phyloP scores from a whole-genome alignment of 2,113 vertebrate genomes.

The Calidris pygmaea region DNA sequence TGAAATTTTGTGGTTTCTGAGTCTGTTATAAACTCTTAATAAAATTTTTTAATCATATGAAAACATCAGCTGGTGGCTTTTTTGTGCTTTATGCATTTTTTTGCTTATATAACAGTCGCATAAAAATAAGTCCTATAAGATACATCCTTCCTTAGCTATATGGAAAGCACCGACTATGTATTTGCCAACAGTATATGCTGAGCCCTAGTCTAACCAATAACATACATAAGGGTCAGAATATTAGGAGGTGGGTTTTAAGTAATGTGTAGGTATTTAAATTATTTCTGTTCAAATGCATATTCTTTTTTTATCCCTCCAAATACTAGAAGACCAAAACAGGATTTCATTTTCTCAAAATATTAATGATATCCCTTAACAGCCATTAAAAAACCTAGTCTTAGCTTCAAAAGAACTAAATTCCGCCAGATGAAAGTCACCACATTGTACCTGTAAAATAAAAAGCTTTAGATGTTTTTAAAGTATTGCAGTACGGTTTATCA shows the following conservation, averaged over 20 bases:
- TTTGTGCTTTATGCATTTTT: background rate
- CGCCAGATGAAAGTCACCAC: background rate
- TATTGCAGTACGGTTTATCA: background rate
- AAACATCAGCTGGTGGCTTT: background rate
- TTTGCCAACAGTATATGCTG: background rate
- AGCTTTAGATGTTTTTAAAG: background rate
- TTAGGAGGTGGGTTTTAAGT: background rate
- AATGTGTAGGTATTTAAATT: background rate
- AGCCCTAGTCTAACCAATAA: background rate
- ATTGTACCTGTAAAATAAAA: background rate
- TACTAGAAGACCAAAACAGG: background rate
- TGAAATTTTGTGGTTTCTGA: background rate
- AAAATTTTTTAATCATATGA: slow-evolving; percentile 3
- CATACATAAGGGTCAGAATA: background rate
- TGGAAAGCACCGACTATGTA: background rate
- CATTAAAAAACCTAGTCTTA: background rate
- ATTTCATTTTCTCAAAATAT: background rate
- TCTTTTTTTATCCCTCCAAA: background rate
- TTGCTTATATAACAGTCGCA: background rate
- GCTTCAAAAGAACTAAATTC: background rate
- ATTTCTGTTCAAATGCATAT: background rate
- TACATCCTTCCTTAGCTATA: background rate
- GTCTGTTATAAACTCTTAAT: slow-evolving; percentile 2
- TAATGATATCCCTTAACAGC: background rate
- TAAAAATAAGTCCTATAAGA: background rate